Conservation (phyloP, 2,888 invertebrate genomes). For the Acanthopleura granulata region DNA sequence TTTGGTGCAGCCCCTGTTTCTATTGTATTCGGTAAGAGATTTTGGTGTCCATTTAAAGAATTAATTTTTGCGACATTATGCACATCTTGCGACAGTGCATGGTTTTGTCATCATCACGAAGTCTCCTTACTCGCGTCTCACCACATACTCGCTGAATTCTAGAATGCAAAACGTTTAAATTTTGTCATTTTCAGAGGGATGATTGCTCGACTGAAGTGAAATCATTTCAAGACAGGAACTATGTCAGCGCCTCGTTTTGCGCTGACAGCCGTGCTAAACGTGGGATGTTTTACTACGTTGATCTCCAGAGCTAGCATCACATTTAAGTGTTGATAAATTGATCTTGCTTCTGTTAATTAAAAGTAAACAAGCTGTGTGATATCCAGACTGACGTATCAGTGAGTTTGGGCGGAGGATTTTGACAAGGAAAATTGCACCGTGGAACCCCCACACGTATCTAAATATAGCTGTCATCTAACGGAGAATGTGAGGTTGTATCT, state of each 20-base stretch:
- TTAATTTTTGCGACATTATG: conserved; percentile 10
- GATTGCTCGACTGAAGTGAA: background rate
- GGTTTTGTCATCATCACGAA: background rate
- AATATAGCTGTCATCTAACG: too few species aligned
- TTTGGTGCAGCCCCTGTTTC: conserved; percentile 18
- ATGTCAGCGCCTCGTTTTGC: conserved; percentile 54
- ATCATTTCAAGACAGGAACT: conserved; percentile 29
- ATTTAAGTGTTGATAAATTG: too few species aligned
- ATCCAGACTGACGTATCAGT: too few species aligned
- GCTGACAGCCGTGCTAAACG: background rate
- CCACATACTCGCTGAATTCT: background rate
- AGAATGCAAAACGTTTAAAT: background rate
- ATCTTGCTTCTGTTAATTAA: too few species aligned
- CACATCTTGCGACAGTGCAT: background rate
- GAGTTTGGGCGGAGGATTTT: too few species aligned
- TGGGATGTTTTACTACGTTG: too few species aligned
- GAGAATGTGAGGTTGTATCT: too few species aligned
- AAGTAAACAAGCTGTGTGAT: too few species aligned
- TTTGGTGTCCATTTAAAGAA: conserved; percentile 15
- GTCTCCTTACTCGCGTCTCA: background rate
- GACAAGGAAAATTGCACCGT: too few species aligned
- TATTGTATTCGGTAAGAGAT: conserved; percentile 18
- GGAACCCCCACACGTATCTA: too few species aligned
- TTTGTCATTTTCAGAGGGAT: background rate
- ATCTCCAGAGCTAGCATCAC: too few species aligned